Evolutionary conservation across 2,113 vertebrate species (phyloP), one percentile per base, ranked within the genome.

Genomic region (Marmota flaviventris): DNA sequence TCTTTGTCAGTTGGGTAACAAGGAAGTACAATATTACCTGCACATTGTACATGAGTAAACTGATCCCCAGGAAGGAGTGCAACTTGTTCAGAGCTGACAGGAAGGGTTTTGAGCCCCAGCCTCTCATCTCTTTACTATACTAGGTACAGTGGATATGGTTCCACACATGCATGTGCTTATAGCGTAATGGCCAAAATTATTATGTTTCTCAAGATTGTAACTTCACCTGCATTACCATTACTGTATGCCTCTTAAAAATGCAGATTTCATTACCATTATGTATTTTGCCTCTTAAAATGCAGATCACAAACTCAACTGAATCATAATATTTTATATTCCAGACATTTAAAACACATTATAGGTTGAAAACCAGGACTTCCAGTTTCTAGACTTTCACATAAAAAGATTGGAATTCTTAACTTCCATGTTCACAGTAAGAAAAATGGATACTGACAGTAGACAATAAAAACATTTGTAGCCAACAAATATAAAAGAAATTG

Each of bases 61-160:
- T 34, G n/a, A 89, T 10, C 14, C 2, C 2, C 32, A 34, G 9
- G 56, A 13, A 67, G 20, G 4, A 2, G 12, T 34, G 4, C 0
- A 39, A 75, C 4, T 53, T 75, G 18, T 76, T 53, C 37, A 39
- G 63, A 29, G 34, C 24, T 4, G 10, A 4, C 25, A 45, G 32
- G 13, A 39, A 2, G 32, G 61, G 34, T 39, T 25, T 32, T 14
- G 4, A 83, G 4, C 5, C 39, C 5, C 29, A 25, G 56, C 2
- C 24, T 48, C 27, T 63, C 5, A 51, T 75, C 18, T 34, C 18
- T 48, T 75, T 29, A 32, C 32, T 18, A 39, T 24, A 37, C 12
- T n/a, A 12, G 11, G 2, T 4, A 7, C 51, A 79, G 6, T 29
- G 2, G 39, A 34, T 16, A 53, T 77, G 10, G 25, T 24, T 34